Percentiles rank a stretch among this genome's conserved stretches.
Conservation (phyloP, 1,140 invertebrate genomes). For the Megalonaias nervosa region DNA sequence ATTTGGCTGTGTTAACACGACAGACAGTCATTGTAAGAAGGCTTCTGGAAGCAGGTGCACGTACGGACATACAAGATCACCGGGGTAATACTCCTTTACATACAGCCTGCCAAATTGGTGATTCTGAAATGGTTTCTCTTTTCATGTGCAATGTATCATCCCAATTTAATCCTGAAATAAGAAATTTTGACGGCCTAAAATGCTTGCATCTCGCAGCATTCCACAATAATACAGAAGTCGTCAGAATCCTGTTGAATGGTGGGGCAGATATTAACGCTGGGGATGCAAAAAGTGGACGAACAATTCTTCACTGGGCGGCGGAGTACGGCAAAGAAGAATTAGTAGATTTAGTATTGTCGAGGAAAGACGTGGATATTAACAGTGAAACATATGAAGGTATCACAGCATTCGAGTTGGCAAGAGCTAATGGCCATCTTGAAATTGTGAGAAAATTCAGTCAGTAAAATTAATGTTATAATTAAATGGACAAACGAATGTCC, state of each 20-base stretch:
- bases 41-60: constrained; percentile 80
- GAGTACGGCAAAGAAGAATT: constrained; percentile 36
- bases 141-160: constrained; percentile 17
- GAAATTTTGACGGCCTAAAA: constrained; percentile 85
- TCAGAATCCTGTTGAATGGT: constrained; percentile 30
- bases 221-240: constrained; percentile 9
- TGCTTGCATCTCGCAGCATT: constrained; percentile 71
- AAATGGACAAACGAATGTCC: no score
- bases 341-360: constrained; percentile 26
- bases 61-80: constrained; percentile 45
- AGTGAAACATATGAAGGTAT: constrained; percentile 40
- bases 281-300: constrained; percentile 56
- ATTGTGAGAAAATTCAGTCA: no score
- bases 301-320: constrained; percentile 47
- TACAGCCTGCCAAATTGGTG: constrained; percentile 83
- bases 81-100: constrained; percentile 81
- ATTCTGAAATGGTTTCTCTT: constrained; percentile 76
- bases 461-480: no score
- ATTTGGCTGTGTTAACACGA: constrained; percentile 80
- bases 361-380: constrained; percentile 36
- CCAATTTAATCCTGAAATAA: constrained; percentile 76
- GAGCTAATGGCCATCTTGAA: no score
- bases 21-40: constrained; percentile 78
- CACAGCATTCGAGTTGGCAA: constrained; percentile 39
- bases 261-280: constrained; percentile 80